These are phyloP conservation scores for Steromphala cineraria DNA, from an alignment of 2,888 invertebrate species.

Conservation along the genomic window DNA sequence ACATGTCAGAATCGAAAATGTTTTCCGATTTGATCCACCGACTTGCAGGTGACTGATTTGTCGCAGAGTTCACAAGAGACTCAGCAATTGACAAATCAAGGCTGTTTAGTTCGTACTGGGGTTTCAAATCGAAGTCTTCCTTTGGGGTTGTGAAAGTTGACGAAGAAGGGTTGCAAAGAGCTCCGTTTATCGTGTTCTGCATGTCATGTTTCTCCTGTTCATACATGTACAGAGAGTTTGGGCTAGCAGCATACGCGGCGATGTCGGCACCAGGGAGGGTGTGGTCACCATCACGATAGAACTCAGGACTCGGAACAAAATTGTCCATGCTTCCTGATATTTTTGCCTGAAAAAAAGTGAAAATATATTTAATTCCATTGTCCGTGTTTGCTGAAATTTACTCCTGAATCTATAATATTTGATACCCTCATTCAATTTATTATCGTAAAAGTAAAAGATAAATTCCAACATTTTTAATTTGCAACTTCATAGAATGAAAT, in stretches of 20 bases:
- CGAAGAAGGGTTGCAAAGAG: not conserved
- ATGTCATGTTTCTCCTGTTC: conserved; percentile 65
- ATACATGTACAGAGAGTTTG: conserved; percentile 67
- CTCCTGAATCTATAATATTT: no score
- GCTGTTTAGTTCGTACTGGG: conserved; percentile 50
- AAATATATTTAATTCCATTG: not conserved
- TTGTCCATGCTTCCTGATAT: conserved; percentile 37
- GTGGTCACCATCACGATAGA: conserved; percentile 38
- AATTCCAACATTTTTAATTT: no score
- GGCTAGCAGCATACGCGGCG: conserved; percentile 61
- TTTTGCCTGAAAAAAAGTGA: conserved; percentile 24
- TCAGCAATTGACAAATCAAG: conserved; percentile 21
- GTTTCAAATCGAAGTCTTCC: conserved; percentile 56
- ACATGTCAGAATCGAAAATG: conserved; percentile 16
- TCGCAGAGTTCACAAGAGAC: not conserved
- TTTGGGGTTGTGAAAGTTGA: not conserved
- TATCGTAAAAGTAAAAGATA: no score
- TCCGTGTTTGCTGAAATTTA: not conserved
- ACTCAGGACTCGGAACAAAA: conserved; percentile 37
- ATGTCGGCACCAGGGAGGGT: conserved; percentile 38
- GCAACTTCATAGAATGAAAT: no score
- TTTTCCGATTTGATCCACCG: not conserved
- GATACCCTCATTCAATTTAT: no score
- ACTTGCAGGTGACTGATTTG: not conserved
- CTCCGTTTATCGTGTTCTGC: conserved; percentile 49